Base-by-base conservation (phyloP, 2,888 invertebrate species). In the Smittia aterrima region DNA sequence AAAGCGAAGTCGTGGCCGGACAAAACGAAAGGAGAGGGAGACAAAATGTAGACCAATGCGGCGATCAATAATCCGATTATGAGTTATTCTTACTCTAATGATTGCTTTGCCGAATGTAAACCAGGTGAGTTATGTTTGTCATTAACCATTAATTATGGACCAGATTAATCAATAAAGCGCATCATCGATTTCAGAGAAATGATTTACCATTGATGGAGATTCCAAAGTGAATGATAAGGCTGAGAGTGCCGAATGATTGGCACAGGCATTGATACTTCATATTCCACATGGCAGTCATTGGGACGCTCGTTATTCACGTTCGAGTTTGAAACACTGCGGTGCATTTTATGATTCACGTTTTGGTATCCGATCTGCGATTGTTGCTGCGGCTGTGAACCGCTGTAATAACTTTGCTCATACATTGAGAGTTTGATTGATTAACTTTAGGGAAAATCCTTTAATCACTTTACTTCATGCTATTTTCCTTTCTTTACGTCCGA, bases 211-310 rank as follows among this genome's bases (percentile, higher is more conserved):
- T 82, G 81, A 78, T 83, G 81, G 54, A 83, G 77, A 78, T 83
- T 81, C 83, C 83, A 83, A 18, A 83, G 77, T 13, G 83, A 83
- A 77, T 83, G 83, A 77, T 83, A 83, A 41, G 83, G 83, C 25
- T 47, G 70, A 9, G 83, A 82, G 75, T 83, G 83, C 40, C 83
- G 79, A 75, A 79, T 83, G 27, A 83, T 80, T 62, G 81, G 81
- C 32, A 83, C 79, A 22, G 83, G 83, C 70, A 83, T 80, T 1
- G 83, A 79, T 47, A 83, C 81, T 77, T 83, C 83, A 76, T 83
- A 83, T 76, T 83, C 82, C 75, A 83, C 82, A 75, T 82, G 81
- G 70, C 82, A 77, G 76, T 82, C 82, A 4, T 73, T 47, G 18
- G 47, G 18, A 1, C 54, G 38, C 6, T 66, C 47, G 27, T 68